Evolutionary conservation across 2,797 vertebrate genomes (phyloP), one percentile per base, ranked within the genome.

Genomic region (Sardinella longiceps): DNA sequence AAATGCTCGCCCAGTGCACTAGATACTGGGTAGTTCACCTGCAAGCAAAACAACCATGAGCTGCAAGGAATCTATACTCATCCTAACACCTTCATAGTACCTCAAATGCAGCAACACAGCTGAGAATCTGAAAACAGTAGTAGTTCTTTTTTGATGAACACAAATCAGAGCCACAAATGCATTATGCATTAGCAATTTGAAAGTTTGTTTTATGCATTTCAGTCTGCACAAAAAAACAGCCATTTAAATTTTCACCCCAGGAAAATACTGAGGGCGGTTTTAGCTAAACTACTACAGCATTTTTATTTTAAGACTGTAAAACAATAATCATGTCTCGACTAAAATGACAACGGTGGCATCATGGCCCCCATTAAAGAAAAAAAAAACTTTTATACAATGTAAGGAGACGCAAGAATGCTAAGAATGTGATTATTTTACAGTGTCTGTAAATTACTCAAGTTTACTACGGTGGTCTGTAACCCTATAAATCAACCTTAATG

Each of bases 11-110:
- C 70, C 70, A 77, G 70, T 77, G 39, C 70, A 87, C 84, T 81
- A 84, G 85, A 84, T 82, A 58, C 83, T 86, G 80, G 88, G 90
- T 89, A 81, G 82, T 86, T 85, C 81, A 91, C 91, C 94, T 94
- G 84, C 25, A 82, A 85, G 85, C 53, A 4, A 88, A 30, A 80
- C 4, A 83, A 53, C 20, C 37, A 18, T 77, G 25, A 77, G 70
- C 20, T 43, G 39, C 15, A 39, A 43, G 7, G 37, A 6, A 9
- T 39, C 70, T 77, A 10, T 37, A 77, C 33, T 23, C 0, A 33
- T 7, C 30, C 5, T 37, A 15, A 25, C 4, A 12, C 63, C 30
- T 33, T 7, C 0, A 5, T 2, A 30, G 4, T 30, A 30, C 33
- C 70, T 43, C 15, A 23, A 43, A 20, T 2, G 33, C 9, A 25